Base-by-base conservation (phyloP, 1,140 invertebrate genomes). In the Lysiphlebus fabarum region DNA sequence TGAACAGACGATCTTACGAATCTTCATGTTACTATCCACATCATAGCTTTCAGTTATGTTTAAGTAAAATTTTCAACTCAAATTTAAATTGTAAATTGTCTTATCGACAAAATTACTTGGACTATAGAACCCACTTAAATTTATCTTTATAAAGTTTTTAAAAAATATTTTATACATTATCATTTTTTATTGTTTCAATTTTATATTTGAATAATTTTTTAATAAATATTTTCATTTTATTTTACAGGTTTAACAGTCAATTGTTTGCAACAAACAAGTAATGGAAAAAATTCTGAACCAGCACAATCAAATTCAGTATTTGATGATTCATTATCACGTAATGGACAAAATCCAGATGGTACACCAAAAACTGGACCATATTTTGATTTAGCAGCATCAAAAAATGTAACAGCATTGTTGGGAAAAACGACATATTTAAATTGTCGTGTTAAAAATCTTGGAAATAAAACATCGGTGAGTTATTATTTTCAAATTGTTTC, bases 391-490 rank as follows among this genome's bases (percentile, higher is more conserved):
- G 77, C 83, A 9, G 83, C 84, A 43, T 88, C 87, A 7, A 86
- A 85, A 73, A 91, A 91, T 78, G 88, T 93, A 54, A 93, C 91
- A 10, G 89, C 90, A 0, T 79, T 92, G 17, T 80, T 92, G 40
- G 90, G 90, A 56, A 91, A 92, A 70, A 92, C 90, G 17, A 90
- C 91, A 12, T 91, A 90, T 67, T 83, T 93, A 64, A 91, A 88
- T 68, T 93, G 91, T 72, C 82, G 87, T 59, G 89, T 93, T 42
- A 90, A 91, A 79, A 92, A 92, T 76, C 81, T 93, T 62, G 90
- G 88, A 56, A 92, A 93, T 77, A 90, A 90, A 81, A 92, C 91
- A 9, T 51, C 53, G 77, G 91, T 93, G 75, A 86, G 88, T 84
- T 44, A 10, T 47, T 7, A 38, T 40, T 55, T 11, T n/a, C 34